Evolutionary conservation across 2,888 invertebrate genomes (phyloP), one percentile per base, ranked within the genome.

Genomic region (Aplocera efformata): DNA sequence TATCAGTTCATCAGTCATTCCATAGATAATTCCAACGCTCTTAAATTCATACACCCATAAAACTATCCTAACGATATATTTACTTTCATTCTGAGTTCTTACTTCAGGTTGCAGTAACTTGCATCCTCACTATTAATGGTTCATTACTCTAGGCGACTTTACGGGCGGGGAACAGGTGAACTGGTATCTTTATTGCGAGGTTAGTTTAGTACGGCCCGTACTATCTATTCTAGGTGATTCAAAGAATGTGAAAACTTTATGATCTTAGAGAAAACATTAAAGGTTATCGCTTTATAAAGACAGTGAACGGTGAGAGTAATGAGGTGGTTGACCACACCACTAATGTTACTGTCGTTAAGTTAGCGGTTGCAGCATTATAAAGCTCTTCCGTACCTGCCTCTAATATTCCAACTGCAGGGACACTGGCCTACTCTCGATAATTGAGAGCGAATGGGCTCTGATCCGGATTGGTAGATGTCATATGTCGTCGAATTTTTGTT

Each of bases 121-220:
- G 51, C 50, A 48, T 43, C 47, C 41, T 33, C 33, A 38, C 48
- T 41, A 53, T 55, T 52, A 58, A 52, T 53, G 50, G 50, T 46
- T 48, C 57, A 50, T 58, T 53, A 58, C 48, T 55, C 53, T 11
- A 45, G 27, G 48, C 48, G 49, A 50, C 47, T 57, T 56, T 53
- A 58, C 50, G 55, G 48, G 39, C 36, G 41, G 39, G 27, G 48
- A 40, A 31, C 49, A 50, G 48, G 49, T 49, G 50, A 50, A 47
- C 34, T 35, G 42, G 46, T 54, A 51, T 54, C 51, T 54, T 54
- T 54, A 54, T 54, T 50, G 45, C 31, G 8, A 48, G 48, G 36
- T 51, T 49, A 47, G 48, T 45, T 49, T 33, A 35, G 35, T 30
- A 25, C 7, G 32, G 30, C 11, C 32, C 44, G 6, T 52, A 53